Base-by-base conservation (phyloP, 1,140 invertebrate species). In the Drosophila obscura region DNA sequence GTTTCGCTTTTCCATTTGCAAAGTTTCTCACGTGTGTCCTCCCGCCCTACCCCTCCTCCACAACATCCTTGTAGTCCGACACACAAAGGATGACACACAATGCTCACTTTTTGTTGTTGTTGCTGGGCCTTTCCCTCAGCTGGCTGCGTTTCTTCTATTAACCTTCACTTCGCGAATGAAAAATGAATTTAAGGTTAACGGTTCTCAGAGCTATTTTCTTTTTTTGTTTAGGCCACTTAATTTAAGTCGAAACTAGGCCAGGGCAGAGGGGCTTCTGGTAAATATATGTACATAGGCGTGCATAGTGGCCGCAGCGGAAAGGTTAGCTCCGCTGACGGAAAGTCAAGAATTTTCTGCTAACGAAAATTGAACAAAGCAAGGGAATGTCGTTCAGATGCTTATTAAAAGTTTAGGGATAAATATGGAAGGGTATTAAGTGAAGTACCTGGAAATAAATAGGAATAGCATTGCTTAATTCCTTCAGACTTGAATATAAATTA, bases 1-100 rank as follows among this genome's bases (percentile, higher is more conserved):
- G 68, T 84, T 73, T 53, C 73, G 61, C 60, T 65, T 69, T 60
- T 60, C 73, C 73, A 85, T 77, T 84, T 84, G 73, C 49, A 76
- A 76, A 80, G 81, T 80, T 80, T 84, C 73, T 85, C 80, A 84
- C 77, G 81, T 85, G 76, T 64, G 72, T 31, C 45, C 51, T 39
- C 11, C 35, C 4, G 35, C 57, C 76, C 59, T 26, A 13, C 51
- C 11, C 4, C 8, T 46, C 24, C 56, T 43, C 15, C 19, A 4
- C 35, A 39, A 2, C 35, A 53, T 60, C 45, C 52, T 49, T 58
- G 46, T 59, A 41, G 64, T 43, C 65, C 63, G 58, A 63, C 52
- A 59, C 67, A 71, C 65, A 69, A 69, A 50, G 51, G 59, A 60
- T 51, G 59, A 50, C 57, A 48, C 62, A 84, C 81, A 84, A 84